A percentile compares a stretch with the other conserved stretches of the same genome.
Evolutionary conservation across 2,888 invertebrate genomes (phyloP).

Genomic region (Lagria hirta): DNA sequence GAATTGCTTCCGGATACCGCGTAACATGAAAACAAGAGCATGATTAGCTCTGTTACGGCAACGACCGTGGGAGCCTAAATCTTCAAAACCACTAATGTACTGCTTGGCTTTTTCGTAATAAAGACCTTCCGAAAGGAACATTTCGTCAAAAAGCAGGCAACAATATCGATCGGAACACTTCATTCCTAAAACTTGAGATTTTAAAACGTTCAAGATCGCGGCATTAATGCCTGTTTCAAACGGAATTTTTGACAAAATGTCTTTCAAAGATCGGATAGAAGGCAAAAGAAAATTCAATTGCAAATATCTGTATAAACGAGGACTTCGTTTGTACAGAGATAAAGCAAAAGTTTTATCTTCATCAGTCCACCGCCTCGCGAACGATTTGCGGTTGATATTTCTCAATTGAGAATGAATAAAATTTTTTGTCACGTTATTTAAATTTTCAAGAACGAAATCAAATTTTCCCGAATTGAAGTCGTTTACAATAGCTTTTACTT

Average conservation of each 20-base stretch:
- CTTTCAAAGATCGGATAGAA: conserved; percentile 27
- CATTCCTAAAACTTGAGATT: conserved; percentile 18
- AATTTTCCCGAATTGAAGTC: not conserved
- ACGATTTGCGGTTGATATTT: conserved; percentile 12
- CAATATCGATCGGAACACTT: conserved; percentile 22
- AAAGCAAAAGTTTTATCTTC: conserved; percentile 31
- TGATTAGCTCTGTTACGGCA: not conserved
- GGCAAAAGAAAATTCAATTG: conserved; percentile 27
- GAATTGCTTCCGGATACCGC: not conserved
- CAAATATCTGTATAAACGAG: conserved; percentile 28
- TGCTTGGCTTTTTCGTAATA: not conserved
- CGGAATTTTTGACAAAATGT: conserved; percentile 27
- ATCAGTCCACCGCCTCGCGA: conserved; percentile 20
- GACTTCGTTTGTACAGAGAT: conserved; percentile 32
- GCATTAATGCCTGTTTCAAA: conserved; percentile 27
- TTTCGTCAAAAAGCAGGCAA: conserved; percentile 32
- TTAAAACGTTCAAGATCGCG: conserved; percentile 20
- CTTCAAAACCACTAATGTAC: not conserved
- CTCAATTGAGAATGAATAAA: conserved; percentile 31
- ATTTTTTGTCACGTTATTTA: conserved; percentile 28
- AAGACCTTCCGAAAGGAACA: conserved; percentile 20
- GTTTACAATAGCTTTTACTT: no score
- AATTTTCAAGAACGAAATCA: not conserved
- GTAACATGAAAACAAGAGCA: conserved; percentile 1
- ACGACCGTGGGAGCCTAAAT: no score